These are phyloP conservation scores for Babylonia areolata DNA, from an alignment of 1,140 invertebrate species.

Conservation along the genomic window DNA sequence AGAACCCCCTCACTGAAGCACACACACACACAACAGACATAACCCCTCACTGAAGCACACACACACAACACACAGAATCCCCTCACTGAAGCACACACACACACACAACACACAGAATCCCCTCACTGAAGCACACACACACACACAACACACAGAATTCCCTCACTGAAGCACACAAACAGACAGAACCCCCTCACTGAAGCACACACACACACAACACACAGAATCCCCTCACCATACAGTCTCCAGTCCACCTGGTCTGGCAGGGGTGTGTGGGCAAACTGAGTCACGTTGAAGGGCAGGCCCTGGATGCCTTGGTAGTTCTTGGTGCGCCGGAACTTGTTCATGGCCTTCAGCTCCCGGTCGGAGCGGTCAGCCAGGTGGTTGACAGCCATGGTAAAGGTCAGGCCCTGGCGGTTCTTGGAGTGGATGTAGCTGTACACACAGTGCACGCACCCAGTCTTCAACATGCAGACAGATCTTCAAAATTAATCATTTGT, in stretches of 20 bases:
- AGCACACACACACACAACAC: background rate
- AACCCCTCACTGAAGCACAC: no score
- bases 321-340: slow-evolving; percentile 81
- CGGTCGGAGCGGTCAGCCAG: slow-evolving; percentile 88
- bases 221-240: slow-evolving; percentile 77
- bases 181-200: slow-evolving; percentile 48
- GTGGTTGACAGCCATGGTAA: slow-evolving; percentile 89
- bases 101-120: no score
- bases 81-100: no score
- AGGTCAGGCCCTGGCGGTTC: slow-evolving; percentile 87
- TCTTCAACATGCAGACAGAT: no score
- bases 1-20: no score
- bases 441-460: no score
- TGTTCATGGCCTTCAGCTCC: slow-evolving; percentile 88
- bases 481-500: no score
- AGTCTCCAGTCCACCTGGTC: slow-evolving; percentile 90
- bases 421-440: slow-evolving; percentile 90
- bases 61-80: no score
- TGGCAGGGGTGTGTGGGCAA: slow-evolving; percentile 52
- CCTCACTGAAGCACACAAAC: no score
- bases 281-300: slow-evolving; percentile 81
- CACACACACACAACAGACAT: no score
- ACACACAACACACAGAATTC: no score
- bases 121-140: no score
- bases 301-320: slow-evolving; percentile 80